Conservation (phyloP, 2,888 invertebrate genomes). For the Oscheius sp. region DNA sequence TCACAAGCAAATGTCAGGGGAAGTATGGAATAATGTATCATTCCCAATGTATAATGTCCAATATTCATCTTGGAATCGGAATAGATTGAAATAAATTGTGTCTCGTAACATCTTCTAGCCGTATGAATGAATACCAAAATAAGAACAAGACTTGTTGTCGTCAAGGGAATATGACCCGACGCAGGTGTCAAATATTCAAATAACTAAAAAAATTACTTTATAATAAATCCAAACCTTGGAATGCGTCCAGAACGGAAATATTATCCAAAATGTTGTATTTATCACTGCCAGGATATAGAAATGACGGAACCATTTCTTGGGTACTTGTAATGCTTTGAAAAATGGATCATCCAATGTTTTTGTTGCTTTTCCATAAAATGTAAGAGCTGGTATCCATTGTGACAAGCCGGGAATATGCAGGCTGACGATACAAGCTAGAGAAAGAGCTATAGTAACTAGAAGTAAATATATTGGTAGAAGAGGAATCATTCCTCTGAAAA, state of each 20-base stretch:
- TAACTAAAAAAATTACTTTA: not conserved
- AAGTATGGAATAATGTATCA: slow-evolving; percentile 80
- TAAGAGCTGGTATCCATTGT: slow-evolving; percentile 45
- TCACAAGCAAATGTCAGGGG: slow-evolving; percentile 69
- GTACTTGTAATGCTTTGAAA: slow-evolving; percentile 47
- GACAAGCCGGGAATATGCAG: slow-evolving; percentile 41
- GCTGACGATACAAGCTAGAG: slow-evolving; percentile 48
- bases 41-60: slow-evolving; percentile 83
- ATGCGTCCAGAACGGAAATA: slow-evolving; percentile 14
- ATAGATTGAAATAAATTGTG: slow-evolving; percentile 82
- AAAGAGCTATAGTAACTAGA: slow-evolving; percentile 44
- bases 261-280: slow-evolving; percentile 13
- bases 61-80: slow-evolving; percentile 85
- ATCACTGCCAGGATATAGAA: slow-evolving; percentile 50
- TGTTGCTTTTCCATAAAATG: slow-evolving; percentile 55
- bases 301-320: slow-evolving; percentile 52
- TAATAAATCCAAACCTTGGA: not conserved
- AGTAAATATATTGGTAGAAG: slow-evolving; percentile 47
- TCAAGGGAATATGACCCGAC: slow-evolving; percentile 35
- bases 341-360: slow-evolving; percentile 37
- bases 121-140: slow-evolving; percentile 73
- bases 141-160: slow-evolving; percentile 41
- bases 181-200: slow-evolving; percentile 11
- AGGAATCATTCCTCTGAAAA: slow-evolving; percentile 4
- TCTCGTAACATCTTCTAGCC: slow-evolving; percentile 34